These are phyloP conservation scores for Porites lobata DNA, from an alignment of 92 coral and sea anemone genomes.

Conservation along the genomic window DNA sequence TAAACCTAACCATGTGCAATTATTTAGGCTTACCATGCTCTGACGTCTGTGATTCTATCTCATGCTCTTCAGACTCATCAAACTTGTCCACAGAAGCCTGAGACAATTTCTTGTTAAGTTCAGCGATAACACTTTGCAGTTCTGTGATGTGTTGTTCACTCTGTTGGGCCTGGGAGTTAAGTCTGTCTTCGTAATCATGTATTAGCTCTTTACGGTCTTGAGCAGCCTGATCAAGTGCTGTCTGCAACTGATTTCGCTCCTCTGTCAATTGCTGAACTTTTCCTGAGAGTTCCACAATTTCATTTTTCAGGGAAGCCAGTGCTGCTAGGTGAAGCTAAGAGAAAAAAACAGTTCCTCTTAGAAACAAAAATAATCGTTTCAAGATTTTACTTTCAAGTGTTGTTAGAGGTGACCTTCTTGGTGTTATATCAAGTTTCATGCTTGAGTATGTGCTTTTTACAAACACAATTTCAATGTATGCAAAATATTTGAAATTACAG, in stretches of 20 bases:
- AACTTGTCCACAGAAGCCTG: conserved; percentile 88
- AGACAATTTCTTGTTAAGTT: conserved; percentile 85
- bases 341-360: not conserved
- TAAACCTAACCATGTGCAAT: not conserved
- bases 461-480: not conserved
- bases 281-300: conserved; percentile 89
- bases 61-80: conserved; percentile 91
- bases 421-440: not conserved
- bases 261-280: conserved; percentile 90
- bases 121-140: conserved; percentile 97
- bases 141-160: conserved; percentile 95
- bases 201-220: conserved; percentile 87
- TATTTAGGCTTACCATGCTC: conserved; percentile 78
- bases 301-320: conserved; percentile 92
- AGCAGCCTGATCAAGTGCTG: conserved; percentile 60
- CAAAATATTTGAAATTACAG: conserved; percentile 12
- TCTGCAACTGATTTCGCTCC: conserved; percentile 85
- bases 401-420: no score
- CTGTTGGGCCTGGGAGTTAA: conserved; percentile 88
- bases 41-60: conserved; percentile 92
- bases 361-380: no score
- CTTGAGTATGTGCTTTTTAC: not conserved
- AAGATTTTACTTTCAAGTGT: no score
- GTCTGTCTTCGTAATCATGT: conserved; percentile 88
- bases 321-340: conserved; percentile 95